Conservation (phyloP, 1,140 invertebrate species). For the Caenorhabditis inopinata region DNA sequence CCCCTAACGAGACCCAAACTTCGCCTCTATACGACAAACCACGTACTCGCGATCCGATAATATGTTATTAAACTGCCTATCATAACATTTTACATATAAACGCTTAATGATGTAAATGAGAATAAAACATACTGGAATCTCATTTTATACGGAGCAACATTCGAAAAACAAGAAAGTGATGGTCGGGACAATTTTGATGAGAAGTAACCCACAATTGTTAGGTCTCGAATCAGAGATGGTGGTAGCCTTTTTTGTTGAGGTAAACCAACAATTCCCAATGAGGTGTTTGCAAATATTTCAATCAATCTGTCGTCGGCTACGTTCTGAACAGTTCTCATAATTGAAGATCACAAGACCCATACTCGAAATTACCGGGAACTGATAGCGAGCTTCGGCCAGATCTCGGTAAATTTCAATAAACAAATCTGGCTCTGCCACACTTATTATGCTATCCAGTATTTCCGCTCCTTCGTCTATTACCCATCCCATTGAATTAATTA, state of each 20-base stretch:
- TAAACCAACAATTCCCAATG: background rate
- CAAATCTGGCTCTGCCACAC: background rate
- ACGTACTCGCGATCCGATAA: too few species aligned
- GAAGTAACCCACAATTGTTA: background rate
- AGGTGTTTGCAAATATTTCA: background rate
- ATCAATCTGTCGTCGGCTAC: background rate
- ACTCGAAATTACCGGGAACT: background rate
- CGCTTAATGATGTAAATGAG: too few species aligned
- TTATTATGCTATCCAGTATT: background rate
- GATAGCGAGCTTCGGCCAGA: background rate
- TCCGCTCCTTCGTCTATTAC: background rate
- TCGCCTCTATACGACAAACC: too few species aligned
- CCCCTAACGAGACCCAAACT: too few species aligned
- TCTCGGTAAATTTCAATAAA: background rate
- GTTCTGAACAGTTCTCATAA: background rate
- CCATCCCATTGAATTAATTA: slow-evolving; percentile 44
- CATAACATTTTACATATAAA: too few species aligned
- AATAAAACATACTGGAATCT: background rate
- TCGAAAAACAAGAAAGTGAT: background rate
- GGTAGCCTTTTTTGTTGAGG: background rate
- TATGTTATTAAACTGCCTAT: too few species aligned
- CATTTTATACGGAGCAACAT: background rate
- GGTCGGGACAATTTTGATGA: background rate
- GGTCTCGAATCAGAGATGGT: background rate
- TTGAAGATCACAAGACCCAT: background rate